phyloP scores from a whole-genome alignment of 2,888 invertebrate genomes.

The Rhorus exstirpatorius region DNA sequence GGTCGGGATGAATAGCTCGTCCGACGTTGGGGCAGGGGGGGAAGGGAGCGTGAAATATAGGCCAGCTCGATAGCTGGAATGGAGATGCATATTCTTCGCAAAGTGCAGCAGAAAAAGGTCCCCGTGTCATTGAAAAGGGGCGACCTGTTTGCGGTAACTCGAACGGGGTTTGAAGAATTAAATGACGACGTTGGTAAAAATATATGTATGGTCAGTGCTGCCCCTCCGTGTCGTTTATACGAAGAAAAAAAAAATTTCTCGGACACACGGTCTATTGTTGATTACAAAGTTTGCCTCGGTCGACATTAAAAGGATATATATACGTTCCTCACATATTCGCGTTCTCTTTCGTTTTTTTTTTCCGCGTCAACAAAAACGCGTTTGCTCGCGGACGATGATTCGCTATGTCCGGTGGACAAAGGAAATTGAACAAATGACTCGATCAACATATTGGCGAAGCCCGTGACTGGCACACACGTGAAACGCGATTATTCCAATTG shows the following conservation, averaged over 20 bases:
- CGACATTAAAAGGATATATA: conserved; percentile 8
- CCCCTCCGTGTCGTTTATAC: neutral
- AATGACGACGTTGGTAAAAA: no score
- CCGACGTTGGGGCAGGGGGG: conserved; percentile 15
- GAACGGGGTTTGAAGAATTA: no score
- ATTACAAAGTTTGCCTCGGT: neutral
- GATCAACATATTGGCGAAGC: neutral
- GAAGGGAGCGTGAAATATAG: conserved; percentile 37
- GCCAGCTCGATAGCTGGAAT: conserved; percentile 54
- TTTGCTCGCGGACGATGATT: neutral
- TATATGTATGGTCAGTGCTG: no score
- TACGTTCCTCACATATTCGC: conserved; percentile 17
- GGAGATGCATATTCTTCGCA: conserved; percentile 4
- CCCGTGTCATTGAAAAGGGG: conserved; percentile 2
- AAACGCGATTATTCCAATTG: conserved; percentile 4
- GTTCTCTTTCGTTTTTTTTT: conserved; percentile 5
- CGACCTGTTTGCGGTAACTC: no score
- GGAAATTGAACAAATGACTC: neutral
- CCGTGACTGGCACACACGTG: conserved; percentile 13
- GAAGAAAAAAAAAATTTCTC: neutral
- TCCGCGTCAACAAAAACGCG: neutral
- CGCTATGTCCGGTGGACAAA: no score
- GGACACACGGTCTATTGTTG: neutral
- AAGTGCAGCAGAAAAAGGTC: conserved; percentile 18
- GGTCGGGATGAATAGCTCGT: conserved; percentile 61